Base-by-base conservation (phyloP, 2,888 invertebrate genomes). In the Dryobotodes eremita region DNA sequence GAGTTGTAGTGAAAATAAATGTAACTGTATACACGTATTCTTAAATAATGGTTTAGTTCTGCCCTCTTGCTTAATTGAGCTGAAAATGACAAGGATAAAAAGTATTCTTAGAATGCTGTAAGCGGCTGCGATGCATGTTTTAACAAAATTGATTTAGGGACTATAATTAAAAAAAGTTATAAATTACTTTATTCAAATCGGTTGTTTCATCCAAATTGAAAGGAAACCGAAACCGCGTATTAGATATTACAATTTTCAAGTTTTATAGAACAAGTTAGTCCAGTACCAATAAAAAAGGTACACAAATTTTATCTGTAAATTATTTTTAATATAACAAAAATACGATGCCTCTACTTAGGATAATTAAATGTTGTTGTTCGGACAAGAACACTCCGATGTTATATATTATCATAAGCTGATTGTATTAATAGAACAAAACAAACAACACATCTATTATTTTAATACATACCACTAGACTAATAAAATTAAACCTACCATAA, bases 1-100 rank as follows among this genome's bases (percentile, higher is more conserved):
- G 85, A 80, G 68, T 73, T 85, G 80, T 65, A 80, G 72, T 82
- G 61, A 72, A 80, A 62, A 82, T 71, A 59, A 53, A 82, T 79
- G 55, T 62, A 61, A 36, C 36, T 53, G 6, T 15, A 20, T 23
- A 23, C 23, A 68, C 20, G n/a, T 48, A 20, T 57, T 55, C 8
- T 48, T 26, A 11, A 59, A 50, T 23, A 11, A 8, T 5, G 1
- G 36, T 17, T 77, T 17, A 15, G 23, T 31, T 13, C 17, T 48
- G 6, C 17, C 8, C 4, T 79, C 5, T 17, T 23, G 17, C 2
- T 26, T 42, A 1, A 6, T 57, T 65, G 8, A 26, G 4, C 26
- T 11, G 5, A 62, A 50, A 31, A 50, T 42, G 0, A 17, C 0
- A 13, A n/a, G 3, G 26, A 31, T 13, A 53, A 31, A 53, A 53